Base-by-base conservation (phyloP, 2,888 invertebrate species). In the Tipula unca region DNA sequence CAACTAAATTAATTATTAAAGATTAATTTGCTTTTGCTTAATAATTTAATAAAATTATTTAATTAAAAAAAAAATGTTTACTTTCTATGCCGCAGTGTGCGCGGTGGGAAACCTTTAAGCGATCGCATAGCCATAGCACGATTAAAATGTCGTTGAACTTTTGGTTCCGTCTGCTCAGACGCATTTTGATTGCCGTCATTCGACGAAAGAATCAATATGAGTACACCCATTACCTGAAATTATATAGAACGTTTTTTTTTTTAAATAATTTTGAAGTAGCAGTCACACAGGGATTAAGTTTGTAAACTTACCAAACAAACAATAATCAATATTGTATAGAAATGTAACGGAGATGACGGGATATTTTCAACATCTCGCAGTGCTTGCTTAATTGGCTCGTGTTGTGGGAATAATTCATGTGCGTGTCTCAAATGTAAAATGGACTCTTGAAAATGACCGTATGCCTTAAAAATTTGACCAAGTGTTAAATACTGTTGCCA, bases 401-500 rank as follows among this genome's bases (percentile, higher is more conserved):
- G 96, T 88, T 95, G 96, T 82, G 97, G 97, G 91, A 96, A 94
- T 86, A 97, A 91, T 89, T 97, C 96, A 85, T 97, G 91, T 32
- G 96, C 95, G 89, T 96, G 96, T 88, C 95, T 93, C 87, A 97
- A 92, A 90, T 97, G 96, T 87, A 96, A 93, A 54, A 95, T 93
- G 54, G 97, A 97, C 91, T 97, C 97, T 92, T 96, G 94, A 91
- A 96, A 96, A 89, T 96, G 96, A 88, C 97, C 97, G 89, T 96
- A 96, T 0, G 96, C 96, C 91, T 96, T 97, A 89, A 97, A 96
- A 90, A 97, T 97, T 91, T 97, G 97, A 5, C 97, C 97, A 86
- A 97, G 93, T 5, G 97, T 97, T 90, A 97, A 96, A 91, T 97
- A 96, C 90, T 97, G 97, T 89, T 96, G 95, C 97, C 97, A 97